Percentiles rank a stretch among this genome's conserved stretches.
Conservation (phyloP, 2,888 invertebrate species). For the Callinectes sapidus region DNA sequence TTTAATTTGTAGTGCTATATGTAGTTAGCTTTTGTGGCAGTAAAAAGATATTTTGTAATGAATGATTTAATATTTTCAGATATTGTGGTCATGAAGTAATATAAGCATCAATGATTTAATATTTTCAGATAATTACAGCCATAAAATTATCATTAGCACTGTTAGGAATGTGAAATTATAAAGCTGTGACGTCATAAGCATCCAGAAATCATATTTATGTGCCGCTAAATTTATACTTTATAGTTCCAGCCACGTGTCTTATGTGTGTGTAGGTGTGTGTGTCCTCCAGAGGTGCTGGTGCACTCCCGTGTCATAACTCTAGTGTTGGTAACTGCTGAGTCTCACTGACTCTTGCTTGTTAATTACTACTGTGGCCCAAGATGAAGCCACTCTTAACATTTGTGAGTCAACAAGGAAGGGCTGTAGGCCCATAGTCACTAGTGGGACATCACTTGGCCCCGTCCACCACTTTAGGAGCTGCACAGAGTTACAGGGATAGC, state of each 20-base stretch:
- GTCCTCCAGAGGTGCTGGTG: conserved; percentile 44
- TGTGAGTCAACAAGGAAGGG: background rate
- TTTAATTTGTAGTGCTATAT: conserved; percentile 42
- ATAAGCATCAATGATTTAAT: conserved; percentile 16
- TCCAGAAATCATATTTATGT: conserved; percentile 57
- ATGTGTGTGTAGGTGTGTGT: conserved; percentile 52
- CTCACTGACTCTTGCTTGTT: background rate
- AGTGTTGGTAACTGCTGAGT: conserved; percentile 19
- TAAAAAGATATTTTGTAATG: conserved; percentile 45
- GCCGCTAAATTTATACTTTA: conserved; percentile 61
- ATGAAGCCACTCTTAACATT: background rate
- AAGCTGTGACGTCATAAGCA: conserved; percentile 28
- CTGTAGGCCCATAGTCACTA: background rate
- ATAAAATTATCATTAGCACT: conserved; percentile 10
- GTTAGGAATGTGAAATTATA: conserved; percentile 23
- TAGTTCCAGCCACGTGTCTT: conserved; percentile 67
- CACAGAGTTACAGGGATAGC: conserved; percentile 18
- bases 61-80: conserved; percentile 53
- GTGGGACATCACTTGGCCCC: conserved; percentile 29
- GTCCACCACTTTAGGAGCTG: background rate
- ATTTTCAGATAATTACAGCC: conserved; percentile 22
- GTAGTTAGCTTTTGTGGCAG: conserved; percentile 55
- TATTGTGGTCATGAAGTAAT: conserved; percentile 46
- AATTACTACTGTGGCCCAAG: background rate
- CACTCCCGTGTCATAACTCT: background rate